phyloP scores from a whole-genome alignment of 1,140 invertebrate species.

The Proctacanthus coquilletti region DNA sequence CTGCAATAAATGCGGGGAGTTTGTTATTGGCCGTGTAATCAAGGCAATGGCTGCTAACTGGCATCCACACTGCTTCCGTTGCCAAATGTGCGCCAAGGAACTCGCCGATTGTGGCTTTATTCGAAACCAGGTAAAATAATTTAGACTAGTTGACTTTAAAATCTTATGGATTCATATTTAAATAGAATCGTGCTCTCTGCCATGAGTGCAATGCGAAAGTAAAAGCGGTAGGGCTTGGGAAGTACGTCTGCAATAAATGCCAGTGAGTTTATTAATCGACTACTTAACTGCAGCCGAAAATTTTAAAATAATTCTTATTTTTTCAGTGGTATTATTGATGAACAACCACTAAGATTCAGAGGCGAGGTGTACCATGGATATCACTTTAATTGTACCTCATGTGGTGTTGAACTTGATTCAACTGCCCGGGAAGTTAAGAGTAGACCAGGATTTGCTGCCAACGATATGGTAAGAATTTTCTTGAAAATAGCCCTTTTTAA shows the following conservation, averaged over 20 bases:
- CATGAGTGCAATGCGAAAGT: constrained; percentile 93
- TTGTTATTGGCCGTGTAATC: constrained; percentile 95
- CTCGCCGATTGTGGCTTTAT: constrained; percentile 96
- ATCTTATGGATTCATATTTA: neutral
- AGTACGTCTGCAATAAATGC: constrained; percentile 98
- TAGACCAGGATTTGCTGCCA: constrained; percentile 73
- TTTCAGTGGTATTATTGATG: constrained; percentile 83
- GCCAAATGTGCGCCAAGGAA: constrained; percentile 80
- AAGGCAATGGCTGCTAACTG: constrained; percentile 99
- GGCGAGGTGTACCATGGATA: constrained; percentile 98
- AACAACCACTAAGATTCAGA: constrained; percentile 87
- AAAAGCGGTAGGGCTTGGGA: constrained; percentile 87
- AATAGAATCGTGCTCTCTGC: constrained; percentile 67
- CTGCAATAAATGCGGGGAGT: constrained; percentile 92
- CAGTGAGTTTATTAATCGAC: constrained; percentile 51
- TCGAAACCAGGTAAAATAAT: constrained; percentile 52
- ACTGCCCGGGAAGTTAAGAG: constrained; percentile 91
- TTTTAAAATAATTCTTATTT: constrained; percentile 6
- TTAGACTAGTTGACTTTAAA: neutral
- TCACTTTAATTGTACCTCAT: constrained; percentile 94
- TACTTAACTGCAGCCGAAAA: neutral
- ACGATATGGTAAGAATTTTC: constrained; percentile 52
- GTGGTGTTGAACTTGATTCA: constrained; percentile 70
- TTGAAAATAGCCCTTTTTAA: neutral
- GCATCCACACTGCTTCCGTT: constrained; percentile 96